Percentiles rank a stretch among this genome's conserved stretches.
Evolutionary conservation across 1,140 invertebrate species (phyloP).

Genomic region (Ceratina calcarata): DNA sequence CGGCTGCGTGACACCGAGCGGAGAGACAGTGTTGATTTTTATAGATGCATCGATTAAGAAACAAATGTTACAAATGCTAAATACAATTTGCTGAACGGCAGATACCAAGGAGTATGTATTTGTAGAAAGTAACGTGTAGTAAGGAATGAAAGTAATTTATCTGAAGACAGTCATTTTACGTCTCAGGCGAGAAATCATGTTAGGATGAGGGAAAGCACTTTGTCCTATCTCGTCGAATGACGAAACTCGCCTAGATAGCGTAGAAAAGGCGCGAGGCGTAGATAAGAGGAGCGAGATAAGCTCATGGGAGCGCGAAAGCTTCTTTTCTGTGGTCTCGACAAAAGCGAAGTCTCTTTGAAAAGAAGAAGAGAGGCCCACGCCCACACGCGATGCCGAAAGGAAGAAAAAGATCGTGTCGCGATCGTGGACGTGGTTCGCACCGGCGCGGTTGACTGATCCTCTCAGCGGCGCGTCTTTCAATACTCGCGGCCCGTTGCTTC

Average conservation of each 20-base stretch:
- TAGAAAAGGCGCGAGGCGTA: slow-evolving; percentile 10
- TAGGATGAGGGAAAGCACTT: slow-evolving; percentile 8
- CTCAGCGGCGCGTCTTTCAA: slow-evolving; percentile 75
- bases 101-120: no score
- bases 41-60: background rate
- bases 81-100: background rate
- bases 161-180: no score
- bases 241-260: slow-evolving; percentile 36
- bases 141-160: no score
- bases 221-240: slow-evolving; percentile 35
- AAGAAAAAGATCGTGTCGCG: slow-evolving; percentile 61
- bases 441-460: slow-evolving; percentile 73
- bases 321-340: slow-evolving; percentile 10
- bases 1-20: no score
- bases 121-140: no score
- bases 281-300: slow-evolving; percentile 32
- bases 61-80: background rate
- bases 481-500: slow-evolving; percentile 43
- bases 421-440: slow-evolving; percentile 59
- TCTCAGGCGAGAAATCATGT: slow-evolving; percentile 10
- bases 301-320: background rate
- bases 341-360: background rate
- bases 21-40: no score
- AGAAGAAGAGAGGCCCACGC: slow-evolving; percentile 33
- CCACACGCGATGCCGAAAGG: slow-evolving; percentile 65